Evolutionary conservation across 2,113 vertebrate species (phyloP).

Genomic region (Mola mola): DNA sequence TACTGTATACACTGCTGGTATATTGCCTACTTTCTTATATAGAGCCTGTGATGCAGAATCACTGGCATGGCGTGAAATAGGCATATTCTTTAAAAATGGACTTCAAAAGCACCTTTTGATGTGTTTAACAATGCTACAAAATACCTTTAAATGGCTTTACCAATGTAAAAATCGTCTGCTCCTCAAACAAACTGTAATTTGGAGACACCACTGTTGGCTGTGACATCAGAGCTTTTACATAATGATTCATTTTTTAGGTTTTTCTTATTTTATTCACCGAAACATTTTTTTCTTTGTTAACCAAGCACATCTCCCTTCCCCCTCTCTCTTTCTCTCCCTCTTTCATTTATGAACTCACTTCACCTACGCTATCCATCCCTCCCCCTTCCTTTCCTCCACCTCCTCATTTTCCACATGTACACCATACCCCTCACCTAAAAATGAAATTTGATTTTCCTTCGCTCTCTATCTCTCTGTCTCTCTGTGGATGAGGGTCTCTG

Average conservation of each 20-base stretch:
- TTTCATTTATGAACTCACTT: conserved; percentile 64
- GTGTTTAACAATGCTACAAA: not conserved
- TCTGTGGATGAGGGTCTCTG: conserved; percentile 61
- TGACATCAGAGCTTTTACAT: conserved; percentile 19
- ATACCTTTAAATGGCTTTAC: not conserved
- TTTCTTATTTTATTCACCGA: conserved; percentile 20
- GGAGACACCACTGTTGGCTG: not conserved
- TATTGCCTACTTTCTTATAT: not conserved
- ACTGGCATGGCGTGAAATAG: not conserved
- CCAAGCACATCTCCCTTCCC: conserved; percentile 46
- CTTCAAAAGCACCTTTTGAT: not conserved
- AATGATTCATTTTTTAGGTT: conserved; percentile 34
- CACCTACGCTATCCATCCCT: conserved; percentile 57
- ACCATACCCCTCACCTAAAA: conserved; percentile 61
- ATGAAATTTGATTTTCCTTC: conserved; percentile 65
- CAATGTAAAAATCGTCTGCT: conserved; percentile 3
- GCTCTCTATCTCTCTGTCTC: conserved; percentile 22
- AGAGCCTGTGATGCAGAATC: not conserved
- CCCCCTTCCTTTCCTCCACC: conserved; percentile 18
- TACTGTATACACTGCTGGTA: not conserved
- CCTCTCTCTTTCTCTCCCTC: conserved; percentile 9
- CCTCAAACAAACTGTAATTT: not conserved
- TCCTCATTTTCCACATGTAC: conserved; percentile 43
- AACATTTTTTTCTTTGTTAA: not conserved
- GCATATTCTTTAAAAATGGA: not conserved